Base-by-base conservation (phyloP, 2,797 vertebrate genomes). In the Loris lydekkerianus region DNA sequence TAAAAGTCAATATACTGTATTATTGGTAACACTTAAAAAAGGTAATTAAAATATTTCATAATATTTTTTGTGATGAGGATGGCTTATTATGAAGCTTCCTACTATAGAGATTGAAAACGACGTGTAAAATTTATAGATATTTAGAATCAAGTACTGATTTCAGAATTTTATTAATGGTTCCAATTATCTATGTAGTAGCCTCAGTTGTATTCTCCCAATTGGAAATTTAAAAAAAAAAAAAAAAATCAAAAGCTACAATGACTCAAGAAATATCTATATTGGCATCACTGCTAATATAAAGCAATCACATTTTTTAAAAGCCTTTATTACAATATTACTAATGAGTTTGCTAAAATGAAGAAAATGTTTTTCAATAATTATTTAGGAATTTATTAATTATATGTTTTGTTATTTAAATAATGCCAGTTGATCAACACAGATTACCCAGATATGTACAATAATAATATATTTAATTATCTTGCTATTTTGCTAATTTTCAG, bases 341-440 rank as follows among this genome's bases (percentile, higher is more conserved):
- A 17, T 70, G 61, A 94, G 61, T 83, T 87, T 78, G 70, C 31
- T 77, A 72, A 91, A 77, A 78, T 49, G 40, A 72, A 91, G 60
- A 43, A 91, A 87, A 67, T 34, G 65, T 53, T 20, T 9, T 18
- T n/a, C 10, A 96, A 70, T 70, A 77, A 72, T 58, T 76, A 70
- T 21, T 7, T 8, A 76, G 21, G 69, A 70, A 58, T 56, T 73
- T 27, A 61, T 46, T 49, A 46, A 34, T 67, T 76, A 34, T 29
- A 11, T 84, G 72, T 70, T 92, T 34, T 84, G 56, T 82, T 76
- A 40, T 17, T 67, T n/a, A 23, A 90, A 46, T 8, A 65, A 17
- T 65, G 34, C 7, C 23, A 56, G 56, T 13, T 72, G 31, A 86
- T 76, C 34, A 29, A 63, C 18, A 56, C 37, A 65, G 72, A 78